These are phyloP conservation scores for Pongo pygmaeus DNA, from an alignment of 2,113 vertebrate species.

Conservation along the genomic window DNA sequence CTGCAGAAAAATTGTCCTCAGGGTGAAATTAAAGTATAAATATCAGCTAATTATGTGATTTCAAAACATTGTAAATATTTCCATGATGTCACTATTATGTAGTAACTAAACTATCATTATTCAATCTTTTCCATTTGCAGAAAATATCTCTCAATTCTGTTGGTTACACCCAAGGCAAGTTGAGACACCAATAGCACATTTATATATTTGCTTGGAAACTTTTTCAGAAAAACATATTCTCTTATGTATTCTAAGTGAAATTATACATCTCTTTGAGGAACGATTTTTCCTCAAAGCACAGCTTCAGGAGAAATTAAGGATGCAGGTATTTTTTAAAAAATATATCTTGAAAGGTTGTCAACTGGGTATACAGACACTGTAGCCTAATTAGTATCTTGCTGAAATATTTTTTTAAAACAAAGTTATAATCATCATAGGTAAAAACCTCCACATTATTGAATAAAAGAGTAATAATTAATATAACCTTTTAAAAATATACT, in stretches of 20 bases:
- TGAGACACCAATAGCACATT: background rate
- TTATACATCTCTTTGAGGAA: background rate
- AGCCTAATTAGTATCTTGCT: background rate
- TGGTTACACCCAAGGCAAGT: background rate
- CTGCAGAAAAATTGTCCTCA: background rate
- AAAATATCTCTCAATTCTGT: background rate
- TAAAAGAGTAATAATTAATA: background rate
- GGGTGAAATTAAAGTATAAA: conserved; percentile 3
- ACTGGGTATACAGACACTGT: rapidly evolving
- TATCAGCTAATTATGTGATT: background rate
- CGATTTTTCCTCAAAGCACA: background rate
- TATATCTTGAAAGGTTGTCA: background rate
- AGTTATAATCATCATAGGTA: background rate
- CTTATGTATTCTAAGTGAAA: background rate
- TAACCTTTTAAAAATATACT: background rate
- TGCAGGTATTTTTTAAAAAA: background rate
- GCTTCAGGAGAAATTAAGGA: background rate
- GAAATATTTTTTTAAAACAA: background rate
- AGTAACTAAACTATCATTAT: background rate
- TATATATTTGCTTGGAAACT: background rate
- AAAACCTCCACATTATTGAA: background rate
- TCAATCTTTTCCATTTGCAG: background rate
- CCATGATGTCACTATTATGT: background rate
- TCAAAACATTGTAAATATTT: background rate
- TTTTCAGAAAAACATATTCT: background rate